Evolutionary conservation across 2,888 invertebrate species (phyloP).

Genomic region (Platerodrilus igneus): DNA sequence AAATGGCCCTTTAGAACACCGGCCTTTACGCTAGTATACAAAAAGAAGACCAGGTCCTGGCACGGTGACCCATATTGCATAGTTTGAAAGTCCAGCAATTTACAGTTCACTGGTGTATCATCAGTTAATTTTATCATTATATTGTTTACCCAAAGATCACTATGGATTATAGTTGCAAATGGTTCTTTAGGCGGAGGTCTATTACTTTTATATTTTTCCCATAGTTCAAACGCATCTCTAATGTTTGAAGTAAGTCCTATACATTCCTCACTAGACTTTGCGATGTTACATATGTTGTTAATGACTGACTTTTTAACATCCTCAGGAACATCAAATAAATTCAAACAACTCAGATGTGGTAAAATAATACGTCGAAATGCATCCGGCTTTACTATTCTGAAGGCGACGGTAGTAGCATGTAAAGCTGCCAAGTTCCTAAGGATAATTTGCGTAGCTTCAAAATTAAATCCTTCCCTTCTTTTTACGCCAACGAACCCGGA

Average conservation of each 20-base stretch:
- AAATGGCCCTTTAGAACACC: conserved; percentile 43
- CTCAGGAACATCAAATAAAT: conserved; percentile 17
- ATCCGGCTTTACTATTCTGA: conserved; percentile 46
- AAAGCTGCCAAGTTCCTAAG: conserved; percentile 49
- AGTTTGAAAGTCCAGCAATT: conserved; percentile 56
- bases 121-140: conserved; percentile 49
- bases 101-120: conserved; percentile 34
- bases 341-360: conserved; percentile 36
- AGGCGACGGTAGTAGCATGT: conserved; percentile 52
- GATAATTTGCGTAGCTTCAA: conserved; percentile 46
- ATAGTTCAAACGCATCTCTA: conserved; percentile 9
- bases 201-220: conserved; percentile 21
- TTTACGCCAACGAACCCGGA: conserved; percentile 48
- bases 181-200: conserved; percentile 42
- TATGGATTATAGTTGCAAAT: conserved; percentile 52
- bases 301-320: conserved; percentile 16
- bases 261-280: conserved; percentile 19
- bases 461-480: conserved; percentile 48
- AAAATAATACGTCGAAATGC: conserved; percentile 40
- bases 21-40: conserved; percentile 49
- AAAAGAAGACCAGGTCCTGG: conserved; percentile 52
- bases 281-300: conserved; percentile 12
- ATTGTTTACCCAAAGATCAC: conserved; percentile 58
- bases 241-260: conserved; percentile 18
- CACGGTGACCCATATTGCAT: conserved; percentile 49